Conservation (phyloP, 92 coral and sea anemone genomes). For the Bergia puertoricense region DNA sequence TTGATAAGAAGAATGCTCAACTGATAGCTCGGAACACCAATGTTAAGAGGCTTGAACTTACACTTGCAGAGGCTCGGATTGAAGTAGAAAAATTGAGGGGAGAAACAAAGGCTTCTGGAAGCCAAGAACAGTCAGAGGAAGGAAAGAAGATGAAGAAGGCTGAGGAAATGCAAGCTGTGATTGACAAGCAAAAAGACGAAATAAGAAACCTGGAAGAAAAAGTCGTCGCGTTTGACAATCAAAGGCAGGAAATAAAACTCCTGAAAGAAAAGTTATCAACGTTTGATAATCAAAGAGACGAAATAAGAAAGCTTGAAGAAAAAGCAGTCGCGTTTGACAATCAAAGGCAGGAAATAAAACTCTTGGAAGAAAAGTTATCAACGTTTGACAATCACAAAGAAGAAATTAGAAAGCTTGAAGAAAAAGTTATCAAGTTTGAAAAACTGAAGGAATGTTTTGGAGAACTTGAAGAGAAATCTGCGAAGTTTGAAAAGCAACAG, state of each 20-base stretch:
- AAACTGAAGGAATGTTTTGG: constrained; percentile 3
- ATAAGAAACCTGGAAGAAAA: constrained; percentile 49
- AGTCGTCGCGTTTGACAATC: constrained; percentile 26
- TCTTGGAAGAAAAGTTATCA: constrained; percentile 41
- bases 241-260: constrained; percentile 44
- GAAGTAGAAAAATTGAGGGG: constrained; percentile 57
- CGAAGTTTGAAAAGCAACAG: constrained; percentile 5
- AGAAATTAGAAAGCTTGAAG: constrained; percentile 37
- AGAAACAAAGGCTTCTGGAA: constrained; percentile 40
- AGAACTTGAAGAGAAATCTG: constrained; percentile 20
- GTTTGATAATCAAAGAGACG: constrained; percentile 43
- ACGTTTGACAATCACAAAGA: constrained; percentile 42
- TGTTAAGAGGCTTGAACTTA: constrained; percentile 76
- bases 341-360: constrained; percentile 41
- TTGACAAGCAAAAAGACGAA: constrained; percentile 61
- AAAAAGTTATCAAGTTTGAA: constrained; percentile 25
- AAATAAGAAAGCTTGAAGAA: constrained; percentile 45
- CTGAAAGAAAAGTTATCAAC: constrained; percentile 41
- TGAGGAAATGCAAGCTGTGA: constrained; percentile 55
- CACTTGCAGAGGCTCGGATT: constrained; percentile 56
- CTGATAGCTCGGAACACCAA: constrained; percentile 82
- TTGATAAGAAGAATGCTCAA: constrained; percentile 93
- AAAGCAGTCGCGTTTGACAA: constrained; percentile 44
- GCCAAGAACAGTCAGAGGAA: constrained; percentile 45
- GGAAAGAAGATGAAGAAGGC: constrained; percentile 6